These are phyloP conservation scores for Octomys mimax DNA, from an alignment of 2,797 vertebrate genomes.

Conservation along the genomic window DNA sequence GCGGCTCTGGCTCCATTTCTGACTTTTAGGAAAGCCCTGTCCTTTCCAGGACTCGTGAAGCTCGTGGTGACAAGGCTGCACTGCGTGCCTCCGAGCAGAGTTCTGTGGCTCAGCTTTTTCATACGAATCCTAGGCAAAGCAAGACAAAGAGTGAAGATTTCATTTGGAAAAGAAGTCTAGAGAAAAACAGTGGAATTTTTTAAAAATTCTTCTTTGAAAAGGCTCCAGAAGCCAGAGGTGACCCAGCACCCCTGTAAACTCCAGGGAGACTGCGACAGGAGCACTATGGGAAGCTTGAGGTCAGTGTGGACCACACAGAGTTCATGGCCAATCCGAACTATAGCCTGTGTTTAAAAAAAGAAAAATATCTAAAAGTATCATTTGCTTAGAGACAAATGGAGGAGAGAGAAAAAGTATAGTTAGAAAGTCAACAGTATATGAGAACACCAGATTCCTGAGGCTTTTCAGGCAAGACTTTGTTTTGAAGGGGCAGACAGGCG, in stretches of 20 bases:
- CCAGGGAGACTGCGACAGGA: background rate
- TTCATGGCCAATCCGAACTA: background rate
- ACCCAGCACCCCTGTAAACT: background rate
- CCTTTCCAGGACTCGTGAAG: background rate
- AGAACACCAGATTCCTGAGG: background rate
- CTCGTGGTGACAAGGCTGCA: background rate
- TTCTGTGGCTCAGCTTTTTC: background rate
- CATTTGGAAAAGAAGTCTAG: background rate
- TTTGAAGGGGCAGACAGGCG: background rate
- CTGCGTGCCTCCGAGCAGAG: background rate
- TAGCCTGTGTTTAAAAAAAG: background rate
- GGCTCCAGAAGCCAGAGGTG: background rate
- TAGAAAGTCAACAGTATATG: background rate
- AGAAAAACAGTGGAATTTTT: background rate
- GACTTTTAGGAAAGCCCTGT: background rate
- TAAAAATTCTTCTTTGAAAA: background rate
- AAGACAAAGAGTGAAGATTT: background rate
- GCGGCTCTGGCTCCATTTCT: background rate
- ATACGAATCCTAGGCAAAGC: constrained; percentile 23
- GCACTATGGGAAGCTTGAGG: background rate
- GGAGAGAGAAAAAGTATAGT: background rate
- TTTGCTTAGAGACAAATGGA: constrained; percentile 3
- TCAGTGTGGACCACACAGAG: background rate
- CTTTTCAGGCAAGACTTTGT: background rate
- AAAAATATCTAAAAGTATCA: background rate